These are phyloP conservation scores for Turdus rufiventris DNA, from an alignment of 2,113 vertebrate species.

Conservation along the genomic window DNA sequence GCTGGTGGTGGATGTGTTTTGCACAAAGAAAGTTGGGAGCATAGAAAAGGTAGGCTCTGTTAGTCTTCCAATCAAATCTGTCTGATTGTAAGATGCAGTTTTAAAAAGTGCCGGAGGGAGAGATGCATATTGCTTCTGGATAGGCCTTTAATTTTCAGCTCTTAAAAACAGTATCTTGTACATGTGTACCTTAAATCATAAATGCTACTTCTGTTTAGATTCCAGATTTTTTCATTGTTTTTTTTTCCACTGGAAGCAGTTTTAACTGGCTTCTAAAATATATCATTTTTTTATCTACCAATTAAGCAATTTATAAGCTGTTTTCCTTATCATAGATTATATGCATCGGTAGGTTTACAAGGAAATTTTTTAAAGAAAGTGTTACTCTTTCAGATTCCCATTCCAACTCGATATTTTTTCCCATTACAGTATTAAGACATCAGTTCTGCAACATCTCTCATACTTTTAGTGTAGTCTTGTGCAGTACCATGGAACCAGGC, in stretches of 20 bases:
- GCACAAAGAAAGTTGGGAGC: neutral
- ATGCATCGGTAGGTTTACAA: neutral
- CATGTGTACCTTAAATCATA: neutral
- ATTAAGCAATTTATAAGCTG: neutral
- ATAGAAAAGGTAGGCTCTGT: neutral
- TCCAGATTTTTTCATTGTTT: neutral
- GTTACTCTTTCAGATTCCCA: neutral
- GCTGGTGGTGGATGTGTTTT: neutral
- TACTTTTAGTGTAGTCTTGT: neutral
- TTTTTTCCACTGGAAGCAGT: neutral
- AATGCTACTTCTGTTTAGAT: neutral
- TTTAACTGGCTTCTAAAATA: neutral
- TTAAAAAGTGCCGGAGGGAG: neutral
- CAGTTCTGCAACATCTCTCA: neutral
- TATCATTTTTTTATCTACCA: neutral
- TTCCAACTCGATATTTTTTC: neutral
- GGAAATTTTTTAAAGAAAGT: neutral
- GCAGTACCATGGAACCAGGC: neutral
- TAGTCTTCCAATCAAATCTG: neutral
- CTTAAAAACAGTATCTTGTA: neutral
- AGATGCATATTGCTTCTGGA: neutral
- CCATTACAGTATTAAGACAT: neutral
- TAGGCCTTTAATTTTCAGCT: neutral
- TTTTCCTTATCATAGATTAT: neutral
- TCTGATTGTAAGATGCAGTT: neutral